These are phyloP conservation scores for Hoplodrina blanda DNA, from an alignment of 2,888 invertebrate species.

Conservation along the genomic window DNA sequence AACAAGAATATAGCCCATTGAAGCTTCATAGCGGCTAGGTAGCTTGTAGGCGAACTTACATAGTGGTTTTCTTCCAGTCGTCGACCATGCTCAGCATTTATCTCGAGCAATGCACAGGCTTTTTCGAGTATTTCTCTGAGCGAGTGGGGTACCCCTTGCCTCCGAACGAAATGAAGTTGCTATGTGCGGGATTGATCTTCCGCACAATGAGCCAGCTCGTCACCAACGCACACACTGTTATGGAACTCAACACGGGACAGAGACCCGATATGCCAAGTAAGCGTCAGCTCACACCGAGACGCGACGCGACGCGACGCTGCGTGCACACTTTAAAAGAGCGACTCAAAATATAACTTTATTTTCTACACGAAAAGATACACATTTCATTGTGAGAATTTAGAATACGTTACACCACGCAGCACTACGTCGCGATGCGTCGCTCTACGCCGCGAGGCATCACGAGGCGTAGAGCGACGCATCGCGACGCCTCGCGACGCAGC, in stretches of 20 bases:
- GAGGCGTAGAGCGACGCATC: too few relatives aligned
- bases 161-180: slow-evolving; percentile 80
- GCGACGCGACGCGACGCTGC: too few relatives aligned
- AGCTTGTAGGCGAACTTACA: neutral
- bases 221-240: slow-evolving; percentile 94
- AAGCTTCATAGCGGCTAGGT: neutral
- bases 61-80: slow-evolving; percentile 85
- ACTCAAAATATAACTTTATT: too few relatives aligned
- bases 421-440: too few relatives aligned
- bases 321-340: too few relatives aligned
- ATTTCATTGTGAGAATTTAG: too few relatives aligned
- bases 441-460: too few relatives aligned
- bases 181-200: slow-evolving; percentile 92
- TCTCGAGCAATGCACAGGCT: slow-evolving; percentile 92
- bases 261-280: slow-evolving; percentile 26
- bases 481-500: too few relatives aligned
- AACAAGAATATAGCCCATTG: too few relatives aligned
- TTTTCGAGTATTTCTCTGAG: slow-evolving; percentile 89
- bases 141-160: slow-evolving; percentile 77
- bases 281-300: too few relatives aligned
- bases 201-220: slow-evolving; percentile 95
- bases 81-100: slow-evolving; percentile 92
- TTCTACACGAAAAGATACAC: too few relatives aligned
- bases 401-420: too few relatives aligned
- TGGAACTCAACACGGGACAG: slow-evolving; percentile 72